Conservation (phyloP, 1,140 invertebrate genomes). For the Helicoverpa armigera region DNA sequence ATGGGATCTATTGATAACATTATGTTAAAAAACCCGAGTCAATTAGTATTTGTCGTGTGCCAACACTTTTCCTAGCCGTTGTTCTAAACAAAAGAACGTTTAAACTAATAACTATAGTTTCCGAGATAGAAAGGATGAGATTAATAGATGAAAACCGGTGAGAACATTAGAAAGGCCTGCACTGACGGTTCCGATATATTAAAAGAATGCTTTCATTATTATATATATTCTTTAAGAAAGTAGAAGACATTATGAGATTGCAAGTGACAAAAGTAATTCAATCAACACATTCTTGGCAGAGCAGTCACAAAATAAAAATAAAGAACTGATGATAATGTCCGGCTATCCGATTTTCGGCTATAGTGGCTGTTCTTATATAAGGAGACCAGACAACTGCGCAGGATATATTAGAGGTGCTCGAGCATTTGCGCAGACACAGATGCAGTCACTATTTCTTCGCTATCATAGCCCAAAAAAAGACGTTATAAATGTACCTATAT, state of each 20-base stretch:
- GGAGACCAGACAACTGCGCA: no score
- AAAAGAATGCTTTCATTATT: not conserved
- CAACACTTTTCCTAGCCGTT: not conserved
- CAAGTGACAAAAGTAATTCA: not conserved
- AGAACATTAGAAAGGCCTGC: slow-evolving; percentile 2
- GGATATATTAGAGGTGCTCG: no score
- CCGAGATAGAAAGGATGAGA: not conserved
- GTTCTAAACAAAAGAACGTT: not conserved
- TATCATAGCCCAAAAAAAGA: no score
- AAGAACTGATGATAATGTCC: not conserved
- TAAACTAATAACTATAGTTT: not conserved
- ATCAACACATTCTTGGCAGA: no score
- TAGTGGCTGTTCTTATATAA: no score
- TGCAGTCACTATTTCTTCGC: no score
- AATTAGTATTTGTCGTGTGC: not conserved
- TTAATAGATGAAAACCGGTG: not conserved
- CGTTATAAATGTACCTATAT: no score
- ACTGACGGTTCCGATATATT: not conserved
- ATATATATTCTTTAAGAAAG: not conserved
- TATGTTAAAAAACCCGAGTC: no score
- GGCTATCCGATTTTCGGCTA: no score
- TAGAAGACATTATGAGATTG: not conserved
- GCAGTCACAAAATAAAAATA: no score
- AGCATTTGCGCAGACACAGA: no score
- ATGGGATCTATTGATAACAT: no score